Evolutionary conservation across 2,888 invertebrate genomes (phyloP).

Genomic region (Harmothoe impar): DNA sequence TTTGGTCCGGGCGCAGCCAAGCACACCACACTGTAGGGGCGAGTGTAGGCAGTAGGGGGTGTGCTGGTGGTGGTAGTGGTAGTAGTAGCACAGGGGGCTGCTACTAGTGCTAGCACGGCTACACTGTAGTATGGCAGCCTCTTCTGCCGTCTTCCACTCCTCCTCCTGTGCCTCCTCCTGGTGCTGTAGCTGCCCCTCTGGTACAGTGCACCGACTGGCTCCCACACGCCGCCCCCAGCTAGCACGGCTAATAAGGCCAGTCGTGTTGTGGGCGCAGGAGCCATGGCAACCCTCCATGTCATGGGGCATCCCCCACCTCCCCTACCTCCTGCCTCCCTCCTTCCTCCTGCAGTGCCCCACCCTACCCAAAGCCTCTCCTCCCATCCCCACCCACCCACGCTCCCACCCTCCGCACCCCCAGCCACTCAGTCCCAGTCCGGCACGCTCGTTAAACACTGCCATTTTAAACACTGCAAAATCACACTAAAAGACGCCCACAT

Average conservation of each 20-base stretch:
- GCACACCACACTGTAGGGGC: background rate
- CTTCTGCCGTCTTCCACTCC: background rate
- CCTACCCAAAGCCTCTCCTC: background rate
- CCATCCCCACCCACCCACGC: background rate
- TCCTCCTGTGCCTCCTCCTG: background rate
- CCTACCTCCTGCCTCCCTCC: background rate
- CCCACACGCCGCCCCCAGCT: conserved; percentile 4
- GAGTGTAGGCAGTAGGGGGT: background rate
- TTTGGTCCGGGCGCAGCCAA: conserved; percentile 36
- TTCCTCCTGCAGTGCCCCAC: background rate
- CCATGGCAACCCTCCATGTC: conserved; percentile 39
- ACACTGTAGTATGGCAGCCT: background rate
- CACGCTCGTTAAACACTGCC: background rate
- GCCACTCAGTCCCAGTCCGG: background rate
- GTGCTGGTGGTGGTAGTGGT: background rate
- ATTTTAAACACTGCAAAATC: conserved; percentile 20
- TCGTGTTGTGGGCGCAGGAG: conserved; percentile 23
- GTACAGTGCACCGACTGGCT: conserved; percentile 34
- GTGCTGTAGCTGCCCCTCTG: background rate
- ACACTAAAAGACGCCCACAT: background rate
- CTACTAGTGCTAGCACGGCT: background rate
- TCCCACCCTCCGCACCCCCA: background rate
- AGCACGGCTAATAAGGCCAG: conserved; percentile 37
- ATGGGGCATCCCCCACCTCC: conserved; percentile 21
- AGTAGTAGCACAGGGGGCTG: background rate